Evolutionary conservation across 2,113 vertebrate species (phyloP), one percentile per base, ranked within the genome.

Genomic region (Vulpes vulpes): DNA sequence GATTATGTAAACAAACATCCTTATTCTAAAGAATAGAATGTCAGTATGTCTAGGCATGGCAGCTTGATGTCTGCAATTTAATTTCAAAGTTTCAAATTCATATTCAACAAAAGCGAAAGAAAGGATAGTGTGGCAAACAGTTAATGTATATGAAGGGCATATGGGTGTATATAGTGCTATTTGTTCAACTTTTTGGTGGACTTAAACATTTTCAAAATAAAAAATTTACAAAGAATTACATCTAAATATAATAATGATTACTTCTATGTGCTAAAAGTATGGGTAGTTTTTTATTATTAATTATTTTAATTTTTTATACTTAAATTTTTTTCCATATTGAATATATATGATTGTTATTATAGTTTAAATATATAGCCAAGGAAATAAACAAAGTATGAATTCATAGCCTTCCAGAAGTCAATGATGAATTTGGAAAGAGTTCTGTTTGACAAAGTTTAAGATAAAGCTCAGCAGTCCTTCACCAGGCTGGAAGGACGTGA

Each of bases 131-230:
- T 7, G 62, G 49, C 35, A 62, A 71, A 25, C 22, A 53, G 1
- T 67, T 38, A 81, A 76, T 86, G n/a, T 22, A 62, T 20, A 0
- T 8, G 1, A 55, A 60, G 11, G 15, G 11, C 25, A 43, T 9
- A n/a, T 20, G 11, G 3, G 12, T 64, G 1, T 71, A 74, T 43
- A 57, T 32, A 49, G 9, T 43, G 60, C 10, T 76, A 43, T 8
- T 43, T 35, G 43, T 84, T 88, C 60, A 84, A 71, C 35, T 60
- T 53, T 83, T 92, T 62, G 43, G 16, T 16, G 74, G 43, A 73
- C 6, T 55, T 84, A 84, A 57, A 94, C 3, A 57, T 89, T 96
- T 87, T 89, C 22, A 89, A 85, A 74, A 96, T 80, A 76, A 92
- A 81, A 4, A n/a, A 9, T 74, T 74, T 69, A 55, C 15, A 38